Evolutionary conservation across 2,888 invertebrate genomes (phyloP).

Genomic region (Epirrita christyi): DNA sequence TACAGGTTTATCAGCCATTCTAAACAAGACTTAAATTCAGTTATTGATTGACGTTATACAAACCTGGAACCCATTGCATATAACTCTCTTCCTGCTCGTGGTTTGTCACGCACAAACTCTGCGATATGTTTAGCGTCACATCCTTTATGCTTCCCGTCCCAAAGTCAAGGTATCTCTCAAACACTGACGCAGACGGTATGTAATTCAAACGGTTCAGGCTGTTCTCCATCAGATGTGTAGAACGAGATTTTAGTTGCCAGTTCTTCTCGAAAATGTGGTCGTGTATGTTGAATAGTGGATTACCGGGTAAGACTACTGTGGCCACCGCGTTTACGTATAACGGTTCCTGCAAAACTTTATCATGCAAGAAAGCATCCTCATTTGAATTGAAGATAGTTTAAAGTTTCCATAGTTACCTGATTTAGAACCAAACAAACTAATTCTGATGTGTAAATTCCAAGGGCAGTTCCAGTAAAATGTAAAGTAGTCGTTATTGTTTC

Average conservation of each 20-base stretch:
- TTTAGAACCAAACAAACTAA: constrained; percentile 73
- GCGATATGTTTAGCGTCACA: constrained; percentile 71
- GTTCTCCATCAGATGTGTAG: constrained; percentile 73
- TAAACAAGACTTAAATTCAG: neutral
- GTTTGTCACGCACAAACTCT: constrained; percentile 75
- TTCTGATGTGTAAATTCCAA: constrained; percentile 73
- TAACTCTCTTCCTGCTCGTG: constrained; percentile 70
- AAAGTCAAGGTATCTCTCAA: constrained; percentile 72
- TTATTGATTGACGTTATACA: neutral
- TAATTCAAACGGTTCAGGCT: constrained; percentile 65
- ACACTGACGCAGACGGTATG: constrained; percentile 73
- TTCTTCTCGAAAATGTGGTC: constrained; percentile 66
- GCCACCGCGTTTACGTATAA: constrained; percentile 66
- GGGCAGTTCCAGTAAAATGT: constrained; percentile 65
- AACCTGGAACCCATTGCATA: constrained; percentile 77
- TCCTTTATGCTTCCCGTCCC: constrained; percentile 67
- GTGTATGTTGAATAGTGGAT: constrained; percentile 57
- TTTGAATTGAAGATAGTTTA: neutral
- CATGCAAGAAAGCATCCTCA: neutral
- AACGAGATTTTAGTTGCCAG: constrained; percentile 61
- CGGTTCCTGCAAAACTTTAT: constrained; percentile 60
- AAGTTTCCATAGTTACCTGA: constrained; percentile 58
- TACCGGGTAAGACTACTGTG: constrained; percentile 63
- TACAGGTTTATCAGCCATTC: neutral
- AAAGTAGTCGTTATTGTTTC: constrained; percentile 68